phyloP scores from a whole-genome alignment of 2,888 invertebrate species.

The Leucania comma region DNA sequence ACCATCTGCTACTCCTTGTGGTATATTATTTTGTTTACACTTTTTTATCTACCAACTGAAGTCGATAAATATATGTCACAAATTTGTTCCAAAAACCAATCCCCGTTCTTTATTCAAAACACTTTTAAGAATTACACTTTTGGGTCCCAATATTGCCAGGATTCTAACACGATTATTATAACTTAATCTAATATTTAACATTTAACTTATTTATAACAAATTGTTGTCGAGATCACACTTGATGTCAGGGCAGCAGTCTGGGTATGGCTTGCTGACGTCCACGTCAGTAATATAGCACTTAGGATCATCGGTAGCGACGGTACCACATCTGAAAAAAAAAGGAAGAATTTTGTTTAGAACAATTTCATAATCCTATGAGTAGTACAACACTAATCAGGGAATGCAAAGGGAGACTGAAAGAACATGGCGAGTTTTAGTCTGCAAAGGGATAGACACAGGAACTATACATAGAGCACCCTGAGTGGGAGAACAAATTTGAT shows the following conservation, averaged over 20 bases:
- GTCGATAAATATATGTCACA: conserved; percentile 27
- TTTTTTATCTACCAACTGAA: neutral
- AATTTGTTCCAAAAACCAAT: conserved; percentile 3
- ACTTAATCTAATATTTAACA: conserved; percentile 33
- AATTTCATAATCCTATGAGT: too few relatives aligned
- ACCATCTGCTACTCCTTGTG: too few relatives aligned
- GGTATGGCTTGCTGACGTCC: conserved; percentile 77
- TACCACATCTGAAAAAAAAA: conserved; percentile 80
- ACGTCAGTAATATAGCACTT: conserved; percentile 73
- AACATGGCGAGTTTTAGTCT: too few relatives aligned
- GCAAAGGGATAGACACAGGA: too few relatives aligned
- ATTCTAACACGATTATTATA: conserved; percentile 57
- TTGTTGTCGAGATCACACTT: conserved; percentile 79
- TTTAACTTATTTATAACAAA: conserved; percentile 51
- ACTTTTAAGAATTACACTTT: conserved; percentile 7
- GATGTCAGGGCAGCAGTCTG: conserved; percentile 76
- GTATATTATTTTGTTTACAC: neutral
- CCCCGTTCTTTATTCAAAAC: conserved; percentile 22
- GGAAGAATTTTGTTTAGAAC: neutral
- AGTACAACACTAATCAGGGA: too few relatives aligned
- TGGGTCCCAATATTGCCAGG: conserved; percentile 51
- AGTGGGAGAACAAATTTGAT: too few relatives aligned
- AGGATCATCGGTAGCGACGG: conserved; percentile 65
- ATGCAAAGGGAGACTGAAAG: too few relatives aligned
- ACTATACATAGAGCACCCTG: too few relatives aligned